phyloP scores from a whole-genome alignment of 2,888 invertebrate genomes.

The Seira ritae region DNA sequence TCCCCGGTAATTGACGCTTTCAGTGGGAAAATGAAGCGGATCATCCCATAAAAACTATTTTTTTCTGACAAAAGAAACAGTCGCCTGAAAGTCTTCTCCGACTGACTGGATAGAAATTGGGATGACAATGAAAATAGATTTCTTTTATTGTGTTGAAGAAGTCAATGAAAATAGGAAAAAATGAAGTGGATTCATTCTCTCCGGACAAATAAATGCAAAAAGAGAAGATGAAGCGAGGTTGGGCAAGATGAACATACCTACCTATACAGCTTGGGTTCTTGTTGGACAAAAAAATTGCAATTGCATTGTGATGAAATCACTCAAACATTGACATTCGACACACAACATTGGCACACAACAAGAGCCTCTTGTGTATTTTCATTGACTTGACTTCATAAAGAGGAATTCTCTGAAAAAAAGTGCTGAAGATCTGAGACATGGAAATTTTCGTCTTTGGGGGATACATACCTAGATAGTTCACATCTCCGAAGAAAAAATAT shows the following conservation, averaged over 20 bases:
- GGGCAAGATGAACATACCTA: neutral
- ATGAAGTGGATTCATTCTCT: neutral
- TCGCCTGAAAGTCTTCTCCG: constrained; percentile 41
- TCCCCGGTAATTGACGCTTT: constrained; percentile 52
- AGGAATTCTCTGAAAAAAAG: neutral
- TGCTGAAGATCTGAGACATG: neutral
- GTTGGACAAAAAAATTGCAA: neutral
- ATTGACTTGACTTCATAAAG: neutral
- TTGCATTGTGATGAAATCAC: neutral
- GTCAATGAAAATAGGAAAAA: constrained; percentile 31
- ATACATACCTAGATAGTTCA: too few relatives aligned
- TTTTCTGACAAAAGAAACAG: constrained; percentile 1
- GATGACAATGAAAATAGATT: neutral
- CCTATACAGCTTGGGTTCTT: too few relatives aligned
- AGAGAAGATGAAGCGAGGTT: neutral
- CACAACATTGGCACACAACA: constrained; percentile 2
- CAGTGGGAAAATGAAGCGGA: constrained; percentile 29
- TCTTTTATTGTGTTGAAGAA: neutral
- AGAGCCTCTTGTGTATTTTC: neutral
- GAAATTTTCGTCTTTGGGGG: too few relatives aligned
- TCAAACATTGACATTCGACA: neutral
- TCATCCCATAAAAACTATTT: constrained; percentile 27
- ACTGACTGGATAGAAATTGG: neutral
- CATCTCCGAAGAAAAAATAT: too few relatives aligned
- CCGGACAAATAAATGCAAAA: constrained; percentile 28